A percentile compares a stretch with the other conserved stretches of the same genome.
Evolutionary conservation across 1,140 invertebrate genomes (phyloP).

Genomic region (Cherax quadricarinatus): DNA sequence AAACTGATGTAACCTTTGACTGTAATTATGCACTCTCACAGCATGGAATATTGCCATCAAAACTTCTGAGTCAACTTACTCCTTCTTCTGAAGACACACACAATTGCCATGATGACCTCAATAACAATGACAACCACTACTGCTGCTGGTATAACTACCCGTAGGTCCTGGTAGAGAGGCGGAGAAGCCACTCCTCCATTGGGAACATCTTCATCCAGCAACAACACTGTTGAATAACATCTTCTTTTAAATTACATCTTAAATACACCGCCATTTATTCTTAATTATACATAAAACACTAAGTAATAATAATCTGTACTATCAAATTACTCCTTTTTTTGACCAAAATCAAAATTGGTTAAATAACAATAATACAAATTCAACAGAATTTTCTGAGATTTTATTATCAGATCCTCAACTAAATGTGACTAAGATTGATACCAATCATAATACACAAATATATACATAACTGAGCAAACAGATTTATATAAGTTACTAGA

Average conservation of each 20-base stretch:
- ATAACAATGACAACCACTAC: constrained; percentile 81
- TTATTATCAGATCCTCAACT: no score
- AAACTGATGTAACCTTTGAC: no score
- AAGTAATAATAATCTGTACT: not conserved
- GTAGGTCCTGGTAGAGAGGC: constrained; percentile 83
- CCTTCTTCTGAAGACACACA: constrained; percentile 81
- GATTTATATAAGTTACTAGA: no score
- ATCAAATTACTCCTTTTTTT: no score
- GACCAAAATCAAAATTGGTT: no score
- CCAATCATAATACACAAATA: no score
- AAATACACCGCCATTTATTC: no score
- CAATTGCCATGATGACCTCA: constrained; percentile 81
- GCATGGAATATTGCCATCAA: not conserved
- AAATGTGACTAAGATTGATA: no score
- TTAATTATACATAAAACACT: not conserved
- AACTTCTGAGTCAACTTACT: constrained; percentile 78
- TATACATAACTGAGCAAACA: no score
- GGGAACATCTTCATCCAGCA: constrained; percentile 80
- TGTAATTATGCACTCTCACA: no score
- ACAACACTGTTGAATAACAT: constrained; percentile 78
- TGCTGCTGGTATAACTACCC: constrained; percentile 83
- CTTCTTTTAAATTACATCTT: not conserved
- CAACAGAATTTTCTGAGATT: no score
- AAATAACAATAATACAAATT: no score
- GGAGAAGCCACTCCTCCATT: constrained; percentile 64